Conservation (phyloP, 2,888 invertebrate species). For the Noctuana brunneofusca region DNA sequence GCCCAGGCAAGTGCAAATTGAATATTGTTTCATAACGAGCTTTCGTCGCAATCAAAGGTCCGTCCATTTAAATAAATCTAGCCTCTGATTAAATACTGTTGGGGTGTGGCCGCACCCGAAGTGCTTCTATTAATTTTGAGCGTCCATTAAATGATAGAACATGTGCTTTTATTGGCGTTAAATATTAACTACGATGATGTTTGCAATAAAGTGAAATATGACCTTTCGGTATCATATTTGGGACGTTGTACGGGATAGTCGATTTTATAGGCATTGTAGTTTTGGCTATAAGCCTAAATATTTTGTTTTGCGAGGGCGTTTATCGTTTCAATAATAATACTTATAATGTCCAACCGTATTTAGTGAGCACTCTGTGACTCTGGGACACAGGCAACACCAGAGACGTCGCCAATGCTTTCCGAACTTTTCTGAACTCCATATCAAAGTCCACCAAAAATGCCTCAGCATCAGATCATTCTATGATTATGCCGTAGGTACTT, state of each 20-base stretch:
- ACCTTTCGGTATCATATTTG: conserved; percentile 9
- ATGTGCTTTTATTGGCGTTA: conserved; percentile 32
- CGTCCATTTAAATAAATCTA: conserved; percentile 76
- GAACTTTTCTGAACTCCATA: too few relatives aligned
- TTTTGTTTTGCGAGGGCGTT: background rate
- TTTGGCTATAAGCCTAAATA: background rate
- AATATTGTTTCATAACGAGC: conserved; percentile 59
- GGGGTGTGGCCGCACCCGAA: conserved; percentile 26
- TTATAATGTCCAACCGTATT: too few relatives aligned
- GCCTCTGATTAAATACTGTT: conserved; percentile 55
- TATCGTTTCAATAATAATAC: too few relatives aligned
- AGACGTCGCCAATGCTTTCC: too few relatives aligned
- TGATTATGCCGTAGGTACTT: too few relatives aligned
- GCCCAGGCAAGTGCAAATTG: conserved; percentile 37
- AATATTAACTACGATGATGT: conserved; percentile 22
- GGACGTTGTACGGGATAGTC: conserved; percentile 10
- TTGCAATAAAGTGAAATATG: conserved; percentile 25
- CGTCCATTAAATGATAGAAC: conserved; percentile 28
- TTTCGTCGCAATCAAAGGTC: conserved; percentile 75
- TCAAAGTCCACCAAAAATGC: too few relatives aligned
- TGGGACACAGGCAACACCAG: too few relatives aligned
- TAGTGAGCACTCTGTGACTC: too few relatives aligned
- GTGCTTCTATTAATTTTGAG: conserved; percentile 23
- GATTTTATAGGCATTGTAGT: conserved; percentile 7
- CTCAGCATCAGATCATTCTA: too few relatives aligned